Conservation (phyloP, 1,140 invertebrate genomes). For the Cylas formicarius region DNA sequence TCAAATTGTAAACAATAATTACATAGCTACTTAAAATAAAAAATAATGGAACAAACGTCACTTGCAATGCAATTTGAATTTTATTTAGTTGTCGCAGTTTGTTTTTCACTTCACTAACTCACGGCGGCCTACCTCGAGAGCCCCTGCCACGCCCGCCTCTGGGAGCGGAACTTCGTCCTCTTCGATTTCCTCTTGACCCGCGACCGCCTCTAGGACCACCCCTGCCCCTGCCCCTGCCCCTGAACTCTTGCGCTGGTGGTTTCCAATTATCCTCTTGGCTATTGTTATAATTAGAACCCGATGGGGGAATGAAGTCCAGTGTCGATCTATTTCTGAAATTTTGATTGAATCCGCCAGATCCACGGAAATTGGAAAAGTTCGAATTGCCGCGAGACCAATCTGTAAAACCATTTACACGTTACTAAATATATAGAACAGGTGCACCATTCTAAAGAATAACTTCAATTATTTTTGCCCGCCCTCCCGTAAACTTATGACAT, state of each 20-base stretch:
- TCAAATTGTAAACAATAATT: too few relatives aligned
- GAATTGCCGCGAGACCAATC: slow-evolving; percentile 7
- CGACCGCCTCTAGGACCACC: slow-evolving; percentile 12
- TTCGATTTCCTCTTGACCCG: slow-evolving; percentile 3
- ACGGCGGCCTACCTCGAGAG: background rate
- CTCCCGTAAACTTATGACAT: too few relatives aligned
- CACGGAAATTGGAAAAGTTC: slow-evolving; percentile 12
- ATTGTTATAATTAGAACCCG: too few relatives aligned
- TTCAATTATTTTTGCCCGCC: too few relatives aligned
- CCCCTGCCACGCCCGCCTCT: slow-evolving; percentile 16
- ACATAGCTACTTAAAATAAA: too few relatives aligned
- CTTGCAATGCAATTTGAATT: too few relatives aligned
- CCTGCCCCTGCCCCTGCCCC: slow-evolving; percentile 12
- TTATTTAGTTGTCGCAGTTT: too few relatives aligned
- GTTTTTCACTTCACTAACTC: too few relatives aligned
- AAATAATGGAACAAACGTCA: too few relatives aligned
- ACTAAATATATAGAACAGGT: too few relatives aligned
- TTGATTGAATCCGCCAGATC: slow-evolving; percentile 14
- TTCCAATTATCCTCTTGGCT: slow-evolving; percentile 27
- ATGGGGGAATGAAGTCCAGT: too few relatives aligned
- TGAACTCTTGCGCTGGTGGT: slow-evolving; percentile 14
- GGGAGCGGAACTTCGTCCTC: slow-evolving; percentile 7
- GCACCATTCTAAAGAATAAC: too few relatives aligned
- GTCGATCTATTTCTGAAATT: slow-evolving; percentile 4
- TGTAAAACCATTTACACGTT: background rate